Conservation (phyloP, 2,113 vertebrate genomes). For the Pygoscelis adeliae region DNA sequence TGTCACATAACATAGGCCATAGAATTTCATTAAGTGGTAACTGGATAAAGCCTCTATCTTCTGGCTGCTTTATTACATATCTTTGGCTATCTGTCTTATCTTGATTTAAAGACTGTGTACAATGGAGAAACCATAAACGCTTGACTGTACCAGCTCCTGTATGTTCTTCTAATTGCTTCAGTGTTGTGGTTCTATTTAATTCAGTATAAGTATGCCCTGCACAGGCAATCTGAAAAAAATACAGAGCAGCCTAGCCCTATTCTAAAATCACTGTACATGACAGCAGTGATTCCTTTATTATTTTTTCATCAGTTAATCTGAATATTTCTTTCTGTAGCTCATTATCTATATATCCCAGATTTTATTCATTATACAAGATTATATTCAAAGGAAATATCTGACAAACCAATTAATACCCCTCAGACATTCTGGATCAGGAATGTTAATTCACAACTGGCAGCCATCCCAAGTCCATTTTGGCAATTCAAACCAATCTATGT, state of each 20-base stretch:
- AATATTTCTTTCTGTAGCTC: not conserved
- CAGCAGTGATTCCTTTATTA: not conserved
- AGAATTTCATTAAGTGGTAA: not conserved
- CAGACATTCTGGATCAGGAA: not conserved
- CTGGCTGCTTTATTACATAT: not conserved
- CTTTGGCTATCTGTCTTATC: not conserved
- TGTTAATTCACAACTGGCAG: not conserved
- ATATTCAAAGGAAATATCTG: not conserved
- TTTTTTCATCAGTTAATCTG: not conserved
- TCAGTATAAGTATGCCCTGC: not conserved
- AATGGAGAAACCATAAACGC: not conserved
- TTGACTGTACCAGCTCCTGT: not conserved
- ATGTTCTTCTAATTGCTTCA: not conserved
- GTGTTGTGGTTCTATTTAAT: not conserved
- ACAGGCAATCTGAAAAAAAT: not conserved
- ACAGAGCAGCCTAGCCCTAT: not conserved
- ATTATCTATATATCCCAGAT: not conserved
- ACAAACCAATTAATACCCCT: not conserved
- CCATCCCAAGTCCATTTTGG: not conserved
- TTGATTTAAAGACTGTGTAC: not conserved
- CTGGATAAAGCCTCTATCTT: not conserved
- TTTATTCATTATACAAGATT: not conserved
- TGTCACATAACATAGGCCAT: not conserved
- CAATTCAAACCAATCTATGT: not conserved
- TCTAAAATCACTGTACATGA: not conserved